phyloP scores from a whole-genome alignment of 2,113 vertebrate species.

The Kobus ellipsiprymnus region DNA sequence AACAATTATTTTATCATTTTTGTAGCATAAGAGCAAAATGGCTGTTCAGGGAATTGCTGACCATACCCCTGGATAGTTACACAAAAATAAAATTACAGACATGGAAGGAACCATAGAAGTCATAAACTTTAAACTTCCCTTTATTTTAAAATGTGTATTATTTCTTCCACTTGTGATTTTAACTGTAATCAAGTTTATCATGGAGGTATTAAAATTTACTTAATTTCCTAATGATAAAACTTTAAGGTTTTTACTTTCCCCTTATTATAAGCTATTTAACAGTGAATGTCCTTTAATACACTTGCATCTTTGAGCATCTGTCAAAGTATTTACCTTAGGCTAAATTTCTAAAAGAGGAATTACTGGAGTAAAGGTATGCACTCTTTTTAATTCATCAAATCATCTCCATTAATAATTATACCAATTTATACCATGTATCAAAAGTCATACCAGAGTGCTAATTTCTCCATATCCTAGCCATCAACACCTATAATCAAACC shows the following conservation, averaged over 20 bases:
- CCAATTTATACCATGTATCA: neutral
- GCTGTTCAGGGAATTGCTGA: neutral
- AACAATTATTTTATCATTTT: neutral
- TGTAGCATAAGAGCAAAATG: neutral
- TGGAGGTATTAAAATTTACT: neutral
- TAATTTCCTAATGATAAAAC: neutral
- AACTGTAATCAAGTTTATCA: neutral
- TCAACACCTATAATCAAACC: neutral
- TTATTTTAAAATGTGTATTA: neutral
- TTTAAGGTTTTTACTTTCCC: neutral
- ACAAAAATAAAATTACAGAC: conserved; percentile 12
- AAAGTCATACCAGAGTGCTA: neutral
- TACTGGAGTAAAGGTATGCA: neutral
- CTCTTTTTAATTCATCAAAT: neutral
- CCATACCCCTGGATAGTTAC: neutral
- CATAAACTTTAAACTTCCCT: neutral
- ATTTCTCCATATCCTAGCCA: neutral
- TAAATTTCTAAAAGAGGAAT: neutral
- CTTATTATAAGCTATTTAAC: neutral
- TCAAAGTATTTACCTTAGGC: neutral
- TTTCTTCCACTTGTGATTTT: neutral
- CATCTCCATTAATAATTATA: neutral
- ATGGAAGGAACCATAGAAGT: neutral
- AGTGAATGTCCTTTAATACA: neutral
- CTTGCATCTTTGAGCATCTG: neutral